Conservation (phyloP, 2,113 vertebrate genomes). For the Aldabrachelys gigantea region DNA sequence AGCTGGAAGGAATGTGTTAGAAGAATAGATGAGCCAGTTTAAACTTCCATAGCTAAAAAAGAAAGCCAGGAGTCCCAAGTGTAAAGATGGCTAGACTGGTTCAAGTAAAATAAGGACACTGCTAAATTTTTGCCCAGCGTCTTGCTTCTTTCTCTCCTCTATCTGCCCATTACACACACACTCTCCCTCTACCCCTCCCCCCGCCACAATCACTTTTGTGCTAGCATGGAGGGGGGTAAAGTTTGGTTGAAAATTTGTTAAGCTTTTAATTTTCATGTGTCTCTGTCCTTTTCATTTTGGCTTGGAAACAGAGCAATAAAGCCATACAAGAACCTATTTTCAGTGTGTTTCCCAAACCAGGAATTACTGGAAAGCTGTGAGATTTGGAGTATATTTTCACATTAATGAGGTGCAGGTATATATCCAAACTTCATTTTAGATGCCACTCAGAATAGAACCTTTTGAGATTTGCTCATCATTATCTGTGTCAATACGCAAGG, state of each 20-base stretch:
- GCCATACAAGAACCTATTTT: not conserved
- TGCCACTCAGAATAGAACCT: not conserved
- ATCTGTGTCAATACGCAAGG: not conserved
- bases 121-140: not conserved
- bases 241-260: not conserved
- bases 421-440: not conserved
- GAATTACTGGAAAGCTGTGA: not conserved
- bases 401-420: not conserved
- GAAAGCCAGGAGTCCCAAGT: not conserved
- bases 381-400: not conserved
- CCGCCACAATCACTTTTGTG: not conserved
- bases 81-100: not conserved
- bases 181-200: fast-evolving
- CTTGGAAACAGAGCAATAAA: not conserved
- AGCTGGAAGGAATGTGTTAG: not conserved
- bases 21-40: not conserved
- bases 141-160: not conserved
- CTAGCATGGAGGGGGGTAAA: not conserved
- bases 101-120: not conserved
- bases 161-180: not conserved
- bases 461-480: not conserved
- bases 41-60: not conserved
- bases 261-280: not conserved
- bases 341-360: not conserved
- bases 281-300: not conserved